Conservation (phyloP, 2,113 vertebrate species). For the Crotalus tigris region DNA sequence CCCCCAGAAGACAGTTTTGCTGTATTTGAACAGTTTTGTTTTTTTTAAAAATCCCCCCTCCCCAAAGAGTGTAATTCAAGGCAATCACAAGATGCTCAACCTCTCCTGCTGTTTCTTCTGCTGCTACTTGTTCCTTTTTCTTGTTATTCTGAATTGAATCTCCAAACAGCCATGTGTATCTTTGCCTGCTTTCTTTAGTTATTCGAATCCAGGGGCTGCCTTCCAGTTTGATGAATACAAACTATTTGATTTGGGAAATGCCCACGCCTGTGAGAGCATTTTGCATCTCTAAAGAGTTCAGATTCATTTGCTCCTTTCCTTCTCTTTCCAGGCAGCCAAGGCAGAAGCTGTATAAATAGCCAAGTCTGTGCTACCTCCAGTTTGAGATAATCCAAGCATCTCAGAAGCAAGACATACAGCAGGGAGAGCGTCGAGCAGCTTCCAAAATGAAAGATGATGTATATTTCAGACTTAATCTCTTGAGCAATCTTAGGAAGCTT, state of each 20-base stretch:
- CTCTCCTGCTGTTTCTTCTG: conserved; percentile 50
- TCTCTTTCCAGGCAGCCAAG: conserved; percentile 29
- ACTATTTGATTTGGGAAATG: conserved; percentile 17
- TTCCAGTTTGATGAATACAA: conserved; percentile 27
- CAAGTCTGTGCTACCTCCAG: not conserved
- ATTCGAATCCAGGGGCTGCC: not conserved
- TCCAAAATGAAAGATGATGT: conserved; percentile 38
- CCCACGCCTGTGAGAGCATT: not conserved
- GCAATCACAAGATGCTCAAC: conserved; percentile 55
- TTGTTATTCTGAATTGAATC: conserved; percentile 39
- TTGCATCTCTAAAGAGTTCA: conserved; percentile 14
- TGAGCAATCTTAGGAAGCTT: conserved; percentile 47
- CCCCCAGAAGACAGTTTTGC: conserved; percentile 63
- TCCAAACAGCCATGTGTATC: conserved; percentile 25
- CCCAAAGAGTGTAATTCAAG: conserved; percentile 63
- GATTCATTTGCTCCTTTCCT: conserved; percentile 13
- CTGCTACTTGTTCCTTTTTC: conserved; percentile 7
- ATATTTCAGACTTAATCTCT: conserved; percentile 46
- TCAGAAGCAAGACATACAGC: conserved; percentile 3
- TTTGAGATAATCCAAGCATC: conserved; percentile 3
- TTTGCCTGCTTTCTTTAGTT: not conserved
- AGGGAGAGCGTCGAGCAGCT: conserved; percentile 48
- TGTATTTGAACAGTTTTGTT: conserved; percentile 34
- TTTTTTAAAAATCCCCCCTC: conserved; percentile 40
- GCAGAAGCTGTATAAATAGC: conserved; percentile 22